Evolutionary conservation across 2,797 vertebrate species (phyloP).

Genomic region (Alca torda): DNA sequence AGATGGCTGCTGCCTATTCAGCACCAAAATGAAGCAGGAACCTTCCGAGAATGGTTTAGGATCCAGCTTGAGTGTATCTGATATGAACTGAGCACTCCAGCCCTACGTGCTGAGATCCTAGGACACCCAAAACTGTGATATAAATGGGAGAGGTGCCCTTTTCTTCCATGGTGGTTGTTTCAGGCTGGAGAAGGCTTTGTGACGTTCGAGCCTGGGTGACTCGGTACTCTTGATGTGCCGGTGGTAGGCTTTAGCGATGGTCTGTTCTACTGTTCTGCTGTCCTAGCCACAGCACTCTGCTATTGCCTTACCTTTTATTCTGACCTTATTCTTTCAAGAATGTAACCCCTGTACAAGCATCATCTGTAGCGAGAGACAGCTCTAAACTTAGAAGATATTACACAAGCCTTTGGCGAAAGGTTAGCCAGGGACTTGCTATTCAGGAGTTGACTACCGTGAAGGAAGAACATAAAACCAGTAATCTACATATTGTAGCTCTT

Average conservation of each 20-base stretch:
- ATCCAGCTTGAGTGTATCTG: background rate
- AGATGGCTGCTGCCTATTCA: background rate
- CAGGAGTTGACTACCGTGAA: background rate
- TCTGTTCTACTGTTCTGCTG: too few relatives aligned
- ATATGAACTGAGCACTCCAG: background rate
- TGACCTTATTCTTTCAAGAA: background rate
- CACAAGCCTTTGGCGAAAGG: background rate
- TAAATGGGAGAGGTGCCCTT: background rate
- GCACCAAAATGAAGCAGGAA: background rate
- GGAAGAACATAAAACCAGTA: background rate
- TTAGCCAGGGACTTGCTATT: background rate
- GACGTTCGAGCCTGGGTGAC: background rate
- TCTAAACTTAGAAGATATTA: background rate
- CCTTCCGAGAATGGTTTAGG: background rate
- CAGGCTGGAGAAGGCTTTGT: background rate
- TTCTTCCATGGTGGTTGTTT: background rate
- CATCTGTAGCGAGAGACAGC: background rate
- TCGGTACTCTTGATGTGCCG: background rate
- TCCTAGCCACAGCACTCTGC: background rate
- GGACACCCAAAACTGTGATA: background rate
- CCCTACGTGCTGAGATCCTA: background rate
- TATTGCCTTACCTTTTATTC: background rate
- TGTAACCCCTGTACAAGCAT: background rate
- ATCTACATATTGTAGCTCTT: background rate
- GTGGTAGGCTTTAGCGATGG: background rate